A percentile compares a stretch with the other conserved stretches of the same genome.
phyloP scores from a whole-genome alignment of 2,888 invertebrate species.

The Hirtodrosophila duncani region DNA sequence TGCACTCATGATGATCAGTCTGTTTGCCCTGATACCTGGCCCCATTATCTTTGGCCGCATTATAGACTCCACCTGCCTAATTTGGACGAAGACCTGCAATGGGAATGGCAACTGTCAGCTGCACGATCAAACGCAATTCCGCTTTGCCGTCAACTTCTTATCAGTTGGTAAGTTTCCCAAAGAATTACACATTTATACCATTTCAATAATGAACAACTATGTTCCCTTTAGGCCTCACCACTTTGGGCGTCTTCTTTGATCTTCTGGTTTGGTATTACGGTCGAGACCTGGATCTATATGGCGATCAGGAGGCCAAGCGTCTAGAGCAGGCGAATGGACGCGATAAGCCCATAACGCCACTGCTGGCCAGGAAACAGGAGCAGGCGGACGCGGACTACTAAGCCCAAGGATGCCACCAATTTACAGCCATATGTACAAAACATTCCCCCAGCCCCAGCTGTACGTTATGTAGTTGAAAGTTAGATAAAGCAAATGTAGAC shows the following conservation, averaged over 20 bases:
- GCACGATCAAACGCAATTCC: conserved; percentile 82
- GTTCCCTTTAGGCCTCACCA: conserved; percentile 81
- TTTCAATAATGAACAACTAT: too few species aligned
- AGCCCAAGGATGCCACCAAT: conserved; percentile 7
- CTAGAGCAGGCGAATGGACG: conserved; percentile 49
- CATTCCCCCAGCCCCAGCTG: conserved; percentile 16
- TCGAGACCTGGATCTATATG: conserved; percentile 81
- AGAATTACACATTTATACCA: neutral
- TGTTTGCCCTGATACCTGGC: conserved; percentile 84
- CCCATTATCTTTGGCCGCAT: conserved; percentile 84
- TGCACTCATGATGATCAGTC: conserved; percentile 81
- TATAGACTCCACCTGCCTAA: conserved; percentile 83
- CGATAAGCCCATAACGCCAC: conserved; percentile 70
- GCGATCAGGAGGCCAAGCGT: conserved; percentile 74
- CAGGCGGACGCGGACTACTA: conserved; percentile 16
- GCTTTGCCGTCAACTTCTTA: conserved; percentile 80
- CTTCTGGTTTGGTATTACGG: conserved; percentile 81
- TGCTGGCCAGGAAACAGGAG: conserved; percentile 55
- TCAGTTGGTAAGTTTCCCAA: conserved; percentile 79
- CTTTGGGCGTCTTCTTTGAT: conserved; percentile 82
- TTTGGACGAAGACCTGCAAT: conserved; percentile 84
- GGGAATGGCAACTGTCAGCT: conserved; percentile 83
- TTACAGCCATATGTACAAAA: conserved; percentile 53
- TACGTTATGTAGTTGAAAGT: conserved; percentile 13
- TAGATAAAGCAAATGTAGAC: neutral